Evolutionary conservation across 2,888 invertebrate genomes (phyloP).

Genomic region (Cosmia pyralina): DNA sequence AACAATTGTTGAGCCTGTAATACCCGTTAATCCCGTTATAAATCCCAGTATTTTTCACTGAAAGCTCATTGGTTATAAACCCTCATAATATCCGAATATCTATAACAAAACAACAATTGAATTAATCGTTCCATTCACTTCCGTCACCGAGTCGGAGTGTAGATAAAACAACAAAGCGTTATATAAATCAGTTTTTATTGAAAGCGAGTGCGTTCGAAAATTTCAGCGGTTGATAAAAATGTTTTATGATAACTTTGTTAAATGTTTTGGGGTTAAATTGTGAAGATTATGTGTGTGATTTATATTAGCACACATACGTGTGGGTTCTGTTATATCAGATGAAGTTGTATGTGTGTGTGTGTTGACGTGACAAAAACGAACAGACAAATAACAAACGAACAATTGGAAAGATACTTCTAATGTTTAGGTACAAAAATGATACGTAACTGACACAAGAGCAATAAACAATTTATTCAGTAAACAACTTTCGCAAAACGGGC

Average conservation of each 20-base stretch:
- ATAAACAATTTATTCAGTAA: too few species aligned
- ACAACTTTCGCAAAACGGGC: not conserved
- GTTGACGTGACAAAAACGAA: not conserved
- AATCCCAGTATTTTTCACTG: conserved; percentile 31
- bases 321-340: not conserved
- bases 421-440: not conserved
- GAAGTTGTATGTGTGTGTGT: not conserved
- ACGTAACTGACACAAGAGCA: not conserved
- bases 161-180: conserved; percentile 61
- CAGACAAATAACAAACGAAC: too few species aligned
- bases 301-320: conserved; percentile 20
- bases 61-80: conserved; percentile 25
- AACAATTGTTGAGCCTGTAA: conserved; percentile 44
- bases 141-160: conserved; percentile 28
- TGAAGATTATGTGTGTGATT: conserved; percentile 41
- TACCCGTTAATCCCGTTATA: conserved; percentile 29
- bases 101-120: conserved; percentile 53
- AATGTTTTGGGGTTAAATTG: conserved; percentile 43
- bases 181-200: conserved; percentile 66
- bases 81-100: conserved; percentile 47
- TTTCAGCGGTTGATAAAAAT: conserved; percentile 61
- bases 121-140: conserved; percentile 52
- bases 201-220: conserved; percentile 47
- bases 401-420: not conserved
- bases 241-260: conserved; percentile 53